phyloP scores from a whole-genome alignment of 1,140 invertebrate species.

The Trichonephila inaurata region DNA sequence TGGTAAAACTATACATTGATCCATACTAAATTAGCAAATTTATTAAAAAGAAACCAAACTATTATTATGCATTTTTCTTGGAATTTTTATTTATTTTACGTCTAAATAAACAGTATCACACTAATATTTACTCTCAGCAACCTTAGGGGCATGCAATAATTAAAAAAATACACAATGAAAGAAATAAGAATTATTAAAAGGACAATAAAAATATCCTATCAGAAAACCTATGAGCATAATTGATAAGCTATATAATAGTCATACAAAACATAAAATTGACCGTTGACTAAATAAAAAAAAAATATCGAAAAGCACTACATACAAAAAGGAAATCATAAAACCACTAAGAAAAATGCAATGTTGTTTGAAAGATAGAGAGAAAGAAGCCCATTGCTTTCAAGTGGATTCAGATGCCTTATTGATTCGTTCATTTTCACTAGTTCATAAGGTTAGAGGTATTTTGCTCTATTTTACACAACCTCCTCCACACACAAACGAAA shows the following conservation, averaged over 20 bases:
- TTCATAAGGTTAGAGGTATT: constrained; percentile 18
- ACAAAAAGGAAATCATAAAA: not conserved
- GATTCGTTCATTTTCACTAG: constrained; percentile 6
- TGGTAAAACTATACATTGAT: too few species aligned
- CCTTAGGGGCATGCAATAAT: too few species aligned
- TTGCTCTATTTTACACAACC: constrained; percentile 1
- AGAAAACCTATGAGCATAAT: not conserved
- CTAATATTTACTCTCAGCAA: too few species aligned
- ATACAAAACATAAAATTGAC: not conserved
- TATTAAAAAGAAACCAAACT: too few species aligned
- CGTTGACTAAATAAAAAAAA: not conserved
- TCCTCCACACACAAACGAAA: not conserved
- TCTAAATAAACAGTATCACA: too few species aligned
- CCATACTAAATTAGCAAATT: too few species aligned
- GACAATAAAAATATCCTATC: not conserved
- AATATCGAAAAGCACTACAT: not conserved
- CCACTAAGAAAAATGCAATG: not conserved
- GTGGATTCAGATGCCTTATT: constrained; percentile 8
- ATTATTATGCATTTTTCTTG: too few species aligned
- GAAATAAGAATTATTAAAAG: too few species aligned
- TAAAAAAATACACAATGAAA: too few species aligned
- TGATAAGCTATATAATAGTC: not conserved
- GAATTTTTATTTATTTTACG: too few species aligned
- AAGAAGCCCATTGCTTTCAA: not conserved
- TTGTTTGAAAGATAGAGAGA: not conserved